Conservation (phyloP, 2,888 invertebrate species). For the Drosophila meridiana region DNA sequence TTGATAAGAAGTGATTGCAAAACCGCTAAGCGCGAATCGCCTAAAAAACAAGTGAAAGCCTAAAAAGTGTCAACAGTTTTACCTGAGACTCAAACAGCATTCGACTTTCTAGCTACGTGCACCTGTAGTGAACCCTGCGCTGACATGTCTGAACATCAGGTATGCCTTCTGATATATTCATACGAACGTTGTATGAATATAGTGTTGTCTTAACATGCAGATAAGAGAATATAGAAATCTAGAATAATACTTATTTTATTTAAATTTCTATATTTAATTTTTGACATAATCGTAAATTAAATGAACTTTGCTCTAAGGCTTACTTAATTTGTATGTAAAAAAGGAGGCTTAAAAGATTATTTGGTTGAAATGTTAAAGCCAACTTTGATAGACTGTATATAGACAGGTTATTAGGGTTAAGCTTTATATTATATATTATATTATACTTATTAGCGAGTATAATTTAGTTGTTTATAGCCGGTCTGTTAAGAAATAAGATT, state of each 20-base stretch:
- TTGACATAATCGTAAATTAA: not conserved
- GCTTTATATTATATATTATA: no score
- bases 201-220: not conserved
- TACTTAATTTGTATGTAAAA: not conserved
- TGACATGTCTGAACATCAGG: slow-evolving; percentile 56
- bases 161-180: slow-evolving; percentile 20
- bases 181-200: not conserved
- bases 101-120: not conserved
- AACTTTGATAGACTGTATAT: no score
- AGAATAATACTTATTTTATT: not conserved
- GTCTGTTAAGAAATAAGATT: not conserved
- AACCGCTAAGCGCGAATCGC: slow-evolving; percentile 4
- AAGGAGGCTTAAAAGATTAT: not conserved
- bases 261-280: not conserved
- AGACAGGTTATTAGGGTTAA: no score
- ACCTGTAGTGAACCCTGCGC: slow-evolving; percentile 9
- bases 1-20: slow-evolving; percentile 42
- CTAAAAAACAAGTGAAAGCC: slow-evolving; percentile 1
- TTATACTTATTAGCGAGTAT: not conserved
- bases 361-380: not conserved
- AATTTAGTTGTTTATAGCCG: not conserved
- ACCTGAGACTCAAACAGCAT: not conserved
- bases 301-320: not conserved
- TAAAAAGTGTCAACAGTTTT: not conserved
- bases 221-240: not conserved